A percentile compares a stretch with the other conserved stretches of the same genome.
Evolutionary conservation across 2,797 vertebrate species (phyloP).

Genomic region (Glossophaga mutica): DNA sequence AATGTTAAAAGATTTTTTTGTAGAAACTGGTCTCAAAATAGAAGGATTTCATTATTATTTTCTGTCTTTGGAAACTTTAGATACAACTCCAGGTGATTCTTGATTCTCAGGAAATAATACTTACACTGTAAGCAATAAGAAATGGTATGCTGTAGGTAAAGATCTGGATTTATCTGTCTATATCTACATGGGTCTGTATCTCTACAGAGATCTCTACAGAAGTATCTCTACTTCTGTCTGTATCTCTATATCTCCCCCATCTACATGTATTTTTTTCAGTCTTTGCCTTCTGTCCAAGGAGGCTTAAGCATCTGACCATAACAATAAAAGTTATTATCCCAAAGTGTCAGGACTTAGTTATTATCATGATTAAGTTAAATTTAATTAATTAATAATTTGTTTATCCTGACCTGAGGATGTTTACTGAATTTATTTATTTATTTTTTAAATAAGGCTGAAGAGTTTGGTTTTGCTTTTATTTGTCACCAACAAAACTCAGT

Average conservation of each 20-base stretch:
- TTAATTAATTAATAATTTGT: no score
- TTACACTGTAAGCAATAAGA: background rate
- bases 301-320: background rate
- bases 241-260: background rate
- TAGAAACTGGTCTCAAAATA: background rate
- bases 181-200: background rate
- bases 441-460: background rate
- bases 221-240: background rate
- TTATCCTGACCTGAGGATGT: background rate
- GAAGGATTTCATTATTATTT: background rate
- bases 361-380: background rate
- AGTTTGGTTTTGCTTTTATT: background rate
- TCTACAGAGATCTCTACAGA: background rate
- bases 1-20: background rate
- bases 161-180: background rate
- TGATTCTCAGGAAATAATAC: background rate
- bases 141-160: background rate
- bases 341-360: background rate
- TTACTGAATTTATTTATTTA: background rate
- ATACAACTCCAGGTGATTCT: background rate
- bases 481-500: background rate
- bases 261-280: rapidly evolving
- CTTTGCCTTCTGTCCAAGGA: background rate
- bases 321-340: background rate
- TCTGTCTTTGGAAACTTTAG: background rate